A percentile compares a stretch with the other conserved stretches of the same genome.
Conservation (phyloP, 2,113 vertebrate genomes). For the chimpanzee (Pan troglodytes) region NHGRI_mPanTro3-v2.1_pri NC_072398.2:18094501-18095000, state of each 20-base stretch:
- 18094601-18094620: no score
- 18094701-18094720: background rate
- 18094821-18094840: background rate
- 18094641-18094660: background rate
- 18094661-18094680: background rate
- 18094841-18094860: background rate
- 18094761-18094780: no score
- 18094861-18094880: background rate
- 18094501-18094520: background rate
- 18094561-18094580: background rate
- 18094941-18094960: background rate
- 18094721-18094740: background rate
- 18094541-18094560: background rate
- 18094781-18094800: no score
- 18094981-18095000: rapidly evolving
- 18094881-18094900: background rate
- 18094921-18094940: background rate
- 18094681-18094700: background rate
- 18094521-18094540: background rate
- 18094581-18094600: background rate
- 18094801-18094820: background rate
- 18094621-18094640: rapidly evolving
- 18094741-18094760: background rate
- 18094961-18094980: background rate
- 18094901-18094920: background rate